Percentiles rank a stretch among this genome's conserved stretches.
Conservation (phyloP, 2,797 vertebrate genomes). For the Dallia pectoralis region DNA sequence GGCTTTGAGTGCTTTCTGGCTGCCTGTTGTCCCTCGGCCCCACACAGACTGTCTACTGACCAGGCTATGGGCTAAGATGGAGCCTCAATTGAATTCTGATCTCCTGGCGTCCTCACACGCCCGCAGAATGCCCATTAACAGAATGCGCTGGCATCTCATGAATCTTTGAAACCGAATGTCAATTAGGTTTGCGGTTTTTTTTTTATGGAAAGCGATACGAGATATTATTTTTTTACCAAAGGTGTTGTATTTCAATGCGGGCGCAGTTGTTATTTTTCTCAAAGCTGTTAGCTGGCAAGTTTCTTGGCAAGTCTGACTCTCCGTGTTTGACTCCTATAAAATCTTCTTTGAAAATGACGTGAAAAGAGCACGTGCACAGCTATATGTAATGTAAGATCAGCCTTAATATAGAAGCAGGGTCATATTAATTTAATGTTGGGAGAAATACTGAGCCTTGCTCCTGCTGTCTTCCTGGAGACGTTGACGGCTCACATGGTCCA, state of each 20-base stretch:
- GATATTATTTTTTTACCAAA: no score
- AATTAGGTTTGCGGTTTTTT: neutral
- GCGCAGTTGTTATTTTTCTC: neutral
- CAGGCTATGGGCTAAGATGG: neutral
- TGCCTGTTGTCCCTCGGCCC: slow-evolving; percentile 29
- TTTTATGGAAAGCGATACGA: neutral
- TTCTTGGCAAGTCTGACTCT: neutral
- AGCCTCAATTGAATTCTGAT: neutral
- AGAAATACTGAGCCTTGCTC: neutral
- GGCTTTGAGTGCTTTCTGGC: neutral
- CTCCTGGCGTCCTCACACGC: neutral
- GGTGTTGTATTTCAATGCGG: no score
- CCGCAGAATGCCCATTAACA: neutral
- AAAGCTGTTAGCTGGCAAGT: neutral
- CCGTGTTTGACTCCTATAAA: neutral
- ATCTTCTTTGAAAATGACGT: neutral
- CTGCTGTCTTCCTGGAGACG: neutral
- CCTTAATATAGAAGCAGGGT: neutral
- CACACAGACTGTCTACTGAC: slow-evolving; percentile 27
- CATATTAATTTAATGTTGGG: slow-evolving; percentile 16
- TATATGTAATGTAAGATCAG: neutral
- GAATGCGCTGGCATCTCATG: neutral
- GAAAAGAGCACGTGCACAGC: neutral
- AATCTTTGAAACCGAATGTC: neutral
- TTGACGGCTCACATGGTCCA: neutral